phyloP scores from a whole-genome alignment of 2,113 vertebrate species.

The Nothoprocta perdicaria region DNA sequence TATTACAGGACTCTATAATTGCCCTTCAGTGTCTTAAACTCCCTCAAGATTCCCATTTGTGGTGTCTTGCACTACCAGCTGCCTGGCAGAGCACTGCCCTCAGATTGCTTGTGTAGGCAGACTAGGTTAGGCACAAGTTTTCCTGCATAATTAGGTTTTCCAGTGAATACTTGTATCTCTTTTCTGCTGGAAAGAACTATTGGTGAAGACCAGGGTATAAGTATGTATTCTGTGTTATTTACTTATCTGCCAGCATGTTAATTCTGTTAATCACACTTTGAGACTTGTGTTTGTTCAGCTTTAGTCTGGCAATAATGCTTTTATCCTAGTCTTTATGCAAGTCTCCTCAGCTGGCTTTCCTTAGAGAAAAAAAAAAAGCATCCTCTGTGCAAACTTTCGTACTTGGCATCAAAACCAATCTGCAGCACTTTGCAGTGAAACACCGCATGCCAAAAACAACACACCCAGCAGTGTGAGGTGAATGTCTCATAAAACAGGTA shows the following conservation, averaged over 20 bases:
- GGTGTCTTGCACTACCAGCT: not conserved
- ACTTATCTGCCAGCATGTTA: not conserved
- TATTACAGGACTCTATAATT: not conserved
- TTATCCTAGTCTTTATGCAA: not conserved
- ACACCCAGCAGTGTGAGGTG: not conserved
- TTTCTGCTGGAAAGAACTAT: not conserved
- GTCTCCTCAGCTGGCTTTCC: not conserved
- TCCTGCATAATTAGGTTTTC: not conserved
- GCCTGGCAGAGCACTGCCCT: not conserved
- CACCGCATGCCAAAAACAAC: not conserved
- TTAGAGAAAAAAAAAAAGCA: constrained; percentile 15
- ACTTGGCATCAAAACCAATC: not conserved
- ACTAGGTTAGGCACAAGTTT: not conserved
- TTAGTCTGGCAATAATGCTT: not conserved
- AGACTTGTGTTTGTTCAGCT: not conserved
- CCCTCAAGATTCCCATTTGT: not conserved
- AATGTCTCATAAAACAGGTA: not conserved
- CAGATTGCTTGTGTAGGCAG: not conserved
- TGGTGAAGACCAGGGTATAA: not conserved
- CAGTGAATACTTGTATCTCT: not conserved
- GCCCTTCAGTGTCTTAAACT: not conserved
- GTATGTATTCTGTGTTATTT: not conserved
- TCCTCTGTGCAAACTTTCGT: not conserved
- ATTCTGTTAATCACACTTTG: not conserved
- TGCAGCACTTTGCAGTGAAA: not conserved